Base-by-base conservation (phyloP, 2,113 vertebrate genomes). In the Tachysurus fulvidraco region DNA sequence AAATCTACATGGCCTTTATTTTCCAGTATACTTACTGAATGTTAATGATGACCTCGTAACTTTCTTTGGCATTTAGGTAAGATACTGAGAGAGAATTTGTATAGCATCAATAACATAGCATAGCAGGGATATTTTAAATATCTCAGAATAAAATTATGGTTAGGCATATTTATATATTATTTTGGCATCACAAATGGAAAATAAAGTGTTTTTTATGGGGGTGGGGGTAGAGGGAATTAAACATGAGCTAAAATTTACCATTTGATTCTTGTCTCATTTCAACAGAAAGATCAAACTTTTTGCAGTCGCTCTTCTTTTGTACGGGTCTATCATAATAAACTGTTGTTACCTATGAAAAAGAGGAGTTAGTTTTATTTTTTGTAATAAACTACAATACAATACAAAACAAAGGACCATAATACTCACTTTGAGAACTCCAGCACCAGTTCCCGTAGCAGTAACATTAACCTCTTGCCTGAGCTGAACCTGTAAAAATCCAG, bases 261-360 rank as follows among this genome's bases (percentile, higher is more conserved):
- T 52, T 2, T 14, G 0, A 3, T 30, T 88, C 76, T 71, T 8
- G 23, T 16, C 30, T 64, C 46, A 90, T 60, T 30, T 82, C 41
- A 12, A 90, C 85, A 28, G 28, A 76, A 2, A 99, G 65, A 50
- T 94, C 30, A 0, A 97, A 99, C 0, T 60, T 95, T 74, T 94
- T 92, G 87, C 98, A 99, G 21, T 93, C 81, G 28, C 69, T 50
- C 0, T 92, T 91, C 54, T 82, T 92, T 0, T 95, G 91, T 0
- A 88, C 90, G 25, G 95, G 90, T 30, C 93, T 86, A 88, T 95
- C 93, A 0, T 96, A 95, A 91, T 97, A 97, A 73, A 95, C 1
- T 0, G 95, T 96, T 88, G 96, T 92, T 86, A 96, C 91, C 95
- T 96, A 88, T 67, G 54, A 90, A 60, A 6, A n/a, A 36, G 12